Evolutionary conservation across 1,140 invertebrate genomes (phyloP).

Genomic region (Drosophila orosa): DNA sequence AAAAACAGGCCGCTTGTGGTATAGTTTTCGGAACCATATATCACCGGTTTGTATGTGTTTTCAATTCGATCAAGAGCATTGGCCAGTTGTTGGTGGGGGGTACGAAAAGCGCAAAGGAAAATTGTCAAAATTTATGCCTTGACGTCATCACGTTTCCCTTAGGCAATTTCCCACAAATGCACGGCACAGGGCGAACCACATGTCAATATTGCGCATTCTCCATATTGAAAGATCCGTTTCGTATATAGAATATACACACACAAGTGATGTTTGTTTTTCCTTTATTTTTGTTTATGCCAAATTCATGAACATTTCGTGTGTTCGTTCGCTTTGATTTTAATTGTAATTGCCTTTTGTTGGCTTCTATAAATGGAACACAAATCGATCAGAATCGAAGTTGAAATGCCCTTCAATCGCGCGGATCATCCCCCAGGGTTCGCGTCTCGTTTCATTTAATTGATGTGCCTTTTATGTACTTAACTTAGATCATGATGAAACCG

Average conservation of each 20-base stretch:
- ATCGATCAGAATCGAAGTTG: slow-evolving; percentile 36
- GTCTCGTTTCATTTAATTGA: slow-evolving; percentile 2
- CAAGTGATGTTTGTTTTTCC: slow-evolving; percentile 65
- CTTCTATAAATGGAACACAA: slow-evolving; percentile 30
- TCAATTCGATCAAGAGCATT: slow-evolving; percentile 56
- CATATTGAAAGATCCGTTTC: slow-evolving; percentile 47
- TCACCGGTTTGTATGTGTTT: slow-evolving; percentile 64
- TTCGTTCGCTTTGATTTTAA: slow-evolving; percentile 50
- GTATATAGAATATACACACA: slow-evolving; percentile 11
- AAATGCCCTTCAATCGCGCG: slow-evolving; percentile 34
- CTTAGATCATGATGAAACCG: neutral
- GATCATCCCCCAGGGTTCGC: slow-evolving; percentile 4
- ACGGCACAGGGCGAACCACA: slow-evolving; percentile 50
- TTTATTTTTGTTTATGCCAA: slow-evolving; percentile 73
- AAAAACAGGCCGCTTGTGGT: slow-evolving; percentile 22
- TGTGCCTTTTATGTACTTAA: slow-evolving; percentile 14
- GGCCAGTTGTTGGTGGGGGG: slow-evolving; percentile 7
- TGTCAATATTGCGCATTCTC: slow-evolving; percentile 79
- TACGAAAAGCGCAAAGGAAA: slow-evolving; percentile 24
- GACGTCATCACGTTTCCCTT: slow-evolving; percentile 66
- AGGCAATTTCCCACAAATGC: slow-evolving; percentile 34
- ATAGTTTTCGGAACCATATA: slow-evolving; percentile 48
- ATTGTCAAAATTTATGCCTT: slow-evolving; percentile 77
- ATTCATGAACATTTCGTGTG: slow-evolving; percentile 58
- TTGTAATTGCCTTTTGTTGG: slow-evolving; percentile 54